phyloP scores from a whole-genome alignment of 2,888 invertebrate genomes.

The Crepidodera aurea region DNA sequence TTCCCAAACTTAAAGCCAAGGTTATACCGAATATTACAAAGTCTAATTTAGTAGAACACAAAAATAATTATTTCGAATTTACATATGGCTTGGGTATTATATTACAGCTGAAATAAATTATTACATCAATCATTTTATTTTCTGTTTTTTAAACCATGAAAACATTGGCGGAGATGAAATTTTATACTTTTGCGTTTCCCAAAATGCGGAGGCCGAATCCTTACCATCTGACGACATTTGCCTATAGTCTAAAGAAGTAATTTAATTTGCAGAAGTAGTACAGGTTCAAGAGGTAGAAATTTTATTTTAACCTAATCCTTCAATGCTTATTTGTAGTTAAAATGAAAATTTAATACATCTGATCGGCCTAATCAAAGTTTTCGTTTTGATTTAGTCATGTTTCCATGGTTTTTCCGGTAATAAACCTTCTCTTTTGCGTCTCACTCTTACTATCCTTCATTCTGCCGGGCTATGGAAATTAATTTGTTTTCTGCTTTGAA shows the following conservation, averaged over 20 bases:
- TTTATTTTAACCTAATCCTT: no score
- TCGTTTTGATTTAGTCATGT: no score
- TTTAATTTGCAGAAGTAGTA: no score
- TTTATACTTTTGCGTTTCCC: no score
- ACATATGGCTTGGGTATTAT: constrained; percentile 38
- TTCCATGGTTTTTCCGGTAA: no score
- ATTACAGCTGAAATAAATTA: constrained; percentile 34
- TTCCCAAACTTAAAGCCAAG: background rate
- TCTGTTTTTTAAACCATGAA: constrained; percentile 7
- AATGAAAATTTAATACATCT: no score
- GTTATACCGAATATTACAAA: constrained; percentile 2
- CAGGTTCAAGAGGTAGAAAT: no score
- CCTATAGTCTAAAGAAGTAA: no score
- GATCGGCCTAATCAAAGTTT: no score
- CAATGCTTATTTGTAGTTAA: no score
- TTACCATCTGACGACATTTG: no score
- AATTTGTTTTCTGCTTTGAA: constrained; percentile 58
- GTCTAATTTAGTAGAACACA: constrained; percentile 34
- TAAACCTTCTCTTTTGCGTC: constrained; percentile 41
- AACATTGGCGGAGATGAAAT: background rate
- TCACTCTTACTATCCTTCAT: constrained; percentile 54
- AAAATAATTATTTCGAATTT: constrained; percentile 39
- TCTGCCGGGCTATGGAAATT: constrained; percentile 57
- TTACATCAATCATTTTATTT: constrained; percentile 34
- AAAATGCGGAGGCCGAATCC: no score